Base-by-base conservation (phyloP, 2,888 invertebrate species). In the Sminthurinus aureus region DNA sequence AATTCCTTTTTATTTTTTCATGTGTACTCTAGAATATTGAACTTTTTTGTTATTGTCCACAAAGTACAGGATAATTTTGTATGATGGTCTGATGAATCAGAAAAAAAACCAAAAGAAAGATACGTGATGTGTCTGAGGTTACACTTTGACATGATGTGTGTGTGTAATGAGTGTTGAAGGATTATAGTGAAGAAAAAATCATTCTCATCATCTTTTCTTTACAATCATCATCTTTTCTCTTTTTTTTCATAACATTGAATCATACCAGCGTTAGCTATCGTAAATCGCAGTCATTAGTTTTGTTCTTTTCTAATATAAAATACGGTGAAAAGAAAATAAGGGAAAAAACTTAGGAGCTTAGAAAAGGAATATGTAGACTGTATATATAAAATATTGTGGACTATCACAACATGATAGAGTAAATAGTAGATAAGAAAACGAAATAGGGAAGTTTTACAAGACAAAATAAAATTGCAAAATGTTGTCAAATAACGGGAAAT, bases 401-500 rank as follows among this genome's bases (percentile, higher is more conserved):
- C 6, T 38, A 38, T 38, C 38, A 38, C 6, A 38, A 38, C 38
- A 38, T 38, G 38, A 38, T 4, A 38, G 38, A 38, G 38, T 38
- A 38, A 6, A 38, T 38, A 38, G 38, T 38, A 38, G 38, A 38
- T 38, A 38, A 38, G 38, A 38, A 1, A 38, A 38, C 6, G 38
- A 38, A 38, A 38, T 38, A 38, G 1, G 6, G 38, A 38, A 38
- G 38, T 38, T n/a, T n/a, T n/a, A n/a, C n/a, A 67, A 20, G 67
- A 22, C 18, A 67, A 67, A n/a, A n/a, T 26, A 20, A 24, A 79
- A 66, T 79, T 66, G 67, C 67, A 79, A 79, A 64, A 38, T 66
- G 77, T 66, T 79, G 67, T 79, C 66, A 75, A n/a, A 22, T 82
- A 82, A 82, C 82, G 82, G 82, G 77, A 82, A 82, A 77, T 82